A percentile compares a stretch with the other conserved stretches of the same genome.
Evolutionary conservation across 2,113 vertebrate genomes (phyloP).

Genomic region (Agapornis roseicollis): DNA sequence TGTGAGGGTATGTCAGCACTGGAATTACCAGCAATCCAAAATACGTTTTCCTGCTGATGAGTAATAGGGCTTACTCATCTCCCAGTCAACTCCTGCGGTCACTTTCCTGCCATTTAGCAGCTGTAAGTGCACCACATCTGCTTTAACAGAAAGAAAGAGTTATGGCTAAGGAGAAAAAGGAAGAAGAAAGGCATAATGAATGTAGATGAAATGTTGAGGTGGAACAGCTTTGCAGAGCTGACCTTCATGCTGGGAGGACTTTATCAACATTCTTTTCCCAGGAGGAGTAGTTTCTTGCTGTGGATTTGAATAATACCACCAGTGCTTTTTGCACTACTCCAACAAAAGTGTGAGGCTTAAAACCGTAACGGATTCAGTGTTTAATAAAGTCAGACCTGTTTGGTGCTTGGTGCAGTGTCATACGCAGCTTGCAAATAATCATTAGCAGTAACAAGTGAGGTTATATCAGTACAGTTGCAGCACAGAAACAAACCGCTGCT

Average conservation of each 20-base stretch:
- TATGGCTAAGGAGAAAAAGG: fast-evolving
- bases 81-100: not conserved
- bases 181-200: not conserved
- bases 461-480: not conserved
- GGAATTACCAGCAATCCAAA: not conserved
- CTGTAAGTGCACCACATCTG: not conserved
- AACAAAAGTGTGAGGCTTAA: not conserved
- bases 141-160: not conserved
- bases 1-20: not conserved
- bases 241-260: not conserved
- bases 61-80: not conserved
- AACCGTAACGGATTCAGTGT: not conserved
- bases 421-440: not conserved
- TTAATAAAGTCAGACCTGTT: not conserved
- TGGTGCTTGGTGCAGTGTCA: not conserved
- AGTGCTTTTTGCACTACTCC: not conserved
- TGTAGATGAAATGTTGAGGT: not conserved
- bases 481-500: not conserved
- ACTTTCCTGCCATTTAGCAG: not conserved
- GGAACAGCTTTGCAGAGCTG: not conserved
- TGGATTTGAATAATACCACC: not conserved
- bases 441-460: not conserved
- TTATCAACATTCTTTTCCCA: not conserved
- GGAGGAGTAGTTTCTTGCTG: not conserved
- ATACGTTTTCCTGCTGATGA: not conserved